A percentile compares a stretch with the other conserved stretches of the same genome.
These are phyloP conservation scores for Malurus alboscapulatus DNA, from an alignment of 2,113 vertebrate species.

Conservation along the genomic window DNA sequence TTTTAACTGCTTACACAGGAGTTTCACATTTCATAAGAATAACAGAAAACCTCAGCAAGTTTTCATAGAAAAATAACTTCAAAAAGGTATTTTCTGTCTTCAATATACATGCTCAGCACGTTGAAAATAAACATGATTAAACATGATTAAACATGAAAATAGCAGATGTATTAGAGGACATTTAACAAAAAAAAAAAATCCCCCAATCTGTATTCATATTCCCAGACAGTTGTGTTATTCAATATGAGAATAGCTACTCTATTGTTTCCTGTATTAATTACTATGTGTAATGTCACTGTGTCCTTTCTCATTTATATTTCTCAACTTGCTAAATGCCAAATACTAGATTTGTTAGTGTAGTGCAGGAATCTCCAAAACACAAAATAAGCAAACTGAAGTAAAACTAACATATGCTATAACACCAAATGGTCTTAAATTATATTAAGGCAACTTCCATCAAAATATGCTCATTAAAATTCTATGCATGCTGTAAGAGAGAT, in stretches of 20 bases:
- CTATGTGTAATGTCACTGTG: background rate
- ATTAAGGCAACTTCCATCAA: background rate
- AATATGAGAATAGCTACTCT: background rate
- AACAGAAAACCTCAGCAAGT: background rate
- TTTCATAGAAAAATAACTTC: background rate
- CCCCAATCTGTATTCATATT: background rate
- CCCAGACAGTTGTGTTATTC: background rate
- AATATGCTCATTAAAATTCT: background rate
- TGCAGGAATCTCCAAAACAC: background rate
- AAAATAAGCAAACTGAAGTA: background rate
- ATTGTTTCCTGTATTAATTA: background rate
- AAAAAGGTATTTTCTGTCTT: background rate
- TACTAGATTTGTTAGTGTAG: background rate
- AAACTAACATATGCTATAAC: background rate
- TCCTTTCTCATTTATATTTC: constrained; percentile 28
- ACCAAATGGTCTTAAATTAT: background rate
- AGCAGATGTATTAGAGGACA: background rate
- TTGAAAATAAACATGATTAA: background rate
- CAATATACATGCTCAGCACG: background rate
- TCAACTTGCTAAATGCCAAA: constrained; percentile 18
- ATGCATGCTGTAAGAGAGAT: background rate
- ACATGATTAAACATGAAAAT: background rate
- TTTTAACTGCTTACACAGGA: background rate
- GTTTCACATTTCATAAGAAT: background rate
- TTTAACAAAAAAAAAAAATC: background rate